phyloP scores from a whole-genome alignment of 2,113 vertebrate genomes.

The Origma solitaria region DNA sequence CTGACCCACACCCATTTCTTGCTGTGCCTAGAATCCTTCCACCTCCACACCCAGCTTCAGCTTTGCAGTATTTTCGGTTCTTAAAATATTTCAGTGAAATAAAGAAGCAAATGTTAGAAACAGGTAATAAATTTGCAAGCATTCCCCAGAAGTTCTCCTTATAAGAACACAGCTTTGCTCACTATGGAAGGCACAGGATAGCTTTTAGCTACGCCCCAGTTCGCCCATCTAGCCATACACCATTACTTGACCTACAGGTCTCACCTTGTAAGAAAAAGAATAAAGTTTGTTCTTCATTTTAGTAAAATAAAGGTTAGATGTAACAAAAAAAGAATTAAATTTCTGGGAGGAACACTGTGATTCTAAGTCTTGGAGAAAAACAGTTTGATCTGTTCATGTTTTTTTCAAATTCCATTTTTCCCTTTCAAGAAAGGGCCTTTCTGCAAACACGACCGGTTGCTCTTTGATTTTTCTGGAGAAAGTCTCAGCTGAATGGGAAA shows the following conservation, averaged over 20 bases:
- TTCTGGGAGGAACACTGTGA: fast-evolving
- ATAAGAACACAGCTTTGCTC: background rate
- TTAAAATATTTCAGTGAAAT: background rate
- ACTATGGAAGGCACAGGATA: background rate
- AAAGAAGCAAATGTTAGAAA: background rate
- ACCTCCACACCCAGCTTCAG: background rate
- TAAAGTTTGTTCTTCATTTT: background rate
- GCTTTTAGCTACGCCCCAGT: background rate
- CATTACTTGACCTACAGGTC: background rate
- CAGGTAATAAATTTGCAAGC: background rate
- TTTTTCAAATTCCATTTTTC: background rate
- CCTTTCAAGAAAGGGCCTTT: background rate
- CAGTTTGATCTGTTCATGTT: background rate
- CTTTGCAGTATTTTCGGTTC: background rate
- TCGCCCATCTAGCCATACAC: background rate
- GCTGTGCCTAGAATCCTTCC: background rate
- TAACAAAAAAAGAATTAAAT: background rate
- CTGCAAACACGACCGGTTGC: background rate
- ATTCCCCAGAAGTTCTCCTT: background rate
- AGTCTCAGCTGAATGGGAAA: background rate
- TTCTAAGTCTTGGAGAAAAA: background rate
- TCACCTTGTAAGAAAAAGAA: background rate
- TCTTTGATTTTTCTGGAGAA: background rate
- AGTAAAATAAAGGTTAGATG: background rate
- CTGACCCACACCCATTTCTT: background rate